Evolutionary conservation across 2,113 vertebrate genomes (phyloP), one percentile per base, ranked within the genome.

Genomic region (Cyprinus carpio): DNA sequence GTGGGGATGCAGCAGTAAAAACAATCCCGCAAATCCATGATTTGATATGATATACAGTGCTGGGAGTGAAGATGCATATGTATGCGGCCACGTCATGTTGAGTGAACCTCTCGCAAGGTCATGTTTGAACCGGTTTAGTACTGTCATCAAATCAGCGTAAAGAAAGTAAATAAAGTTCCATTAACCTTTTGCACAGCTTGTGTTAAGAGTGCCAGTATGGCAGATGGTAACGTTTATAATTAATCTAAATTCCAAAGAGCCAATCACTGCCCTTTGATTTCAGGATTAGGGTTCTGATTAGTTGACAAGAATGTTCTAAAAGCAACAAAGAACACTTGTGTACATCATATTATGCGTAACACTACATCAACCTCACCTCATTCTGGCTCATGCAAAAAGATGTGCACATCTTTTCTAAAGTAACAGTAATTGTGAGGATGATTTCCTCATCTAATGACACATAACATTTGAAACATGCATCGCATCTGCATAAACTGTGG

Each of bases 11-110:
- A 29, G 60, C 4, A 64, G 60, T 64, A 64, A 65, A 49, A 75
- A 75, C 13, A 76, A 29, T 46, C 40, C 25, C 7, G 13, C 49
- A 31, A 51, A 54, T 29, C 75, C 25, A 76, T 54, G 13, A 54
- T 76, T 54, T 12, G 6, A 23, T 29, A 76, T 54, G 46, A 76
- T 29, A 2, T 76, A 54, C 5, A 51, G n/a, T 20, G 23, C 29
- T 76, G 75, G 75, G 49, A 74, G 37, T 76, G 25, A 76, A 25
- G 29, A 49, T 20, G n/a, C 75, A 54, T 54, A 76, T 27, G 74
- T 75, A 75, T 49, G 37, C 2, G 6, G 12, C 37, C 69, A 72
- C 20, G 29, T 49, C 8, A 76, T 76, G 46, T 49, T 29, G 37
- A 40, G 23, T 74, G 31, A 62, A 18, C 77, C 23, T 43, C 31